Evolutionary conservation across 2,113 vertebrate genomes (phyloP).

Genomic region (Strix aluco): DNA sequence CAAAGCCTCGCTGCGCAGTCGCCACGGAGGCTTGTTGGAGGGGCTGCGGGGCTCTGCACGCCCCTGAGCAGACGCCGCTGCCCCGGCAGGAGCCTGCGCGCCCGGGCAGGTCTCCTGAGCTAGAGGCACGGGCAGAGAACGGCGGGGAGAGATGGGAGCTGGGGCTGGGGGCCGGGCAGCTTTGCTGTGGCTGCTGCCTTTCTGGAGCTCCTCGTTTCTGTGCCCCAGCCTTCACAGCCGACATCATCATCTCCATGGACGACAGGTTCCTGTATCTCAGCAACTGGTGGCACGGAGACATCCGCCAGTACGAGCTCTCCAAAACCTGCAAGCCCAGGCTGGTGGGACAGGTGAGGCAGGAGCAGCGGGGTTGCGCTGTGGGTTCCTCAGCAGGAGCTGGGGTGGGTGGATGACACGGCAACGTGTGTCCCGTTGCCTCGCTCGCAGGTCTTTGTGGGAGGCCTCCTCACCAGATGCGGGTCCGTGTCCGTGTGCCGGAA

Average conservation of each 20-base stretch:
- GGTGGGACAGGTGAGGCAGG: constrained; percentile 79
- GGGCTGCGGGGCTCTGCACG: no score
- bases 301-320: constrained; percentile 92
- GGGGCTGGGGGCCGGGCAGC: accelerated
- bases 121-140: no score
- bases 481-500: constrained; percentile 85
- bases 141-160: background rate
- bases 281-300: constrained; percentile 93
- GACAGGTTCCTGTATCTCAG: constrained; percentile 89
- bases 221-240: constrained; percentile 82
- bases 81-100: no score
- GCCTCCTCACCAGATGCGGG: constrained; percentile 82
- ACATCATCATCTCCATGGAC: constrained; percentile 88
- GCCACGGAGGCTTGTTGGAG: no score
- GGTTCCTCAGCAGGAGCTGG: background rate
- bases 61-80: no score
- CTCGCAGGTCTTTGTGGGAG: constrained; percentile 88
- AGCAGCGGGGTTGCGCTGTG: background rate
- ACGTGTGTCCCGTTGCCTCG: accelerated
- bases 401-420: accelerated
- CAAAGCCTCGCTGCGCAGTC: no score
- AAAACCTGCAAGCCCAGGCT: constrained; percentile 78
- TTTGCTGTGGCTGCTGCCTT: background rate
- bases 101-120: no score
- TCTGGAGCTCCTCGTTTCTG: background rate